A percentile compares a stretch with the other conserved stretches of the same genome.
phyloP scores from a whole-genome alignment of 2,888 invertebrate genomes.

The Hirtodrosophila cameraria region DNA sequence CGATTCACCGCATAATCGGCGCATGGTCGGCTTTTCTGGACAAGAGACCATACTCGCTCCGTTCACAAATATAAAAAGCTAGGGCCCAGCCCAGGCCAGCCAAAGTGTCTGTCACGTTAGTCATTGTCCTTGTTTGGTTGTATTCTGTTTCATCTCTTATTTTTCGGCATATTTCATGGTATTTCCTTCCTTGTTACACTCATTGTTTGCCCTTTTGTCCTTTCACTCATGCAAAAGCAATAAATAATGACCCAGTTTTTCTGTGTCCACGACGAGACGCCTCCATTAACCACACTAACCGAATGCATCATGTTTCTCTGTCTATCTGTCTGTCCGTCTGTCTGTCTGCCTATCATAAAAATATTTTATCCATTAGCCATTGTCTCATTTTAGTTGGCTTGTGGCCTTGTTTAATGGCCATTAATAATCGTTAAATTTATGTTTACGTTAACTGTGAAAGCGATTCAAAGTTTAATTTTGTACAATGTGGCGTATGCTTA shows the following conservation, averaged over 20 bases:
- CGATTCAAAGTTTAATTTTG: conserved; percentile 39
- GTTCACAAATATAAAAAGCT: conserved; percentile 62
- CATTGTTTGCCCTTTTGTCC: conserved; percentile 33
- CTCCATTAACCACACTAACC: conserved; percentile 41
- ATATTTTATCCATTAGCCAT: conserved; percentile 75
- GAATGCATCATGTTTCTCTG: too few species aligned
- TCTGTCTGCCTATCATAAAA: conserved; percentile 60
- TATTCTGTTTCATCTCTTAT: conserved; percentile 28
- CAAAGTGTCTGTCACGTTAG: conserved; percentile 57
- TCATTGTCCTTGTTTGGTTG: conserved; percentile 33
- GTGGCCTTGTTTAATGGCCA: conserved; percentile 67
- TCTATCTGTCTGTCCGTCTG: too few species aligned
- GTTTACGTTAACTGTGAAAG: conserved; percentile 37
- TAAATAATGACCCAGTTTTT: conserved; percentile 71
- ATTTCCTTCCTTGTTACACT: conserved; percentile 25
- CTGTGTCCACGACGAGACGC: conserved; percentile 36
- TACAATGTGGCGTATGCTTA: conserved; percentile 50
- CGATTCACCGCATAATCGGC: conserved; percentile 59
- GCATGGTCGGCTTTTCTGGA: conserved; percentile 28
- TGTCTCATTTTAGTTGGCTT: conserved; percentile 51
- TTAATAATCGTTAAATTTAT: conserved; percentile 77
- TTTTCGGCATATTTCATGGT: conserved; percentile 34
- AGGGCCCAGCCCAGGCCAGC: conserved; percentile 41
- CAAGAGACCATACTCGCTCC: conserved; percentile 5
- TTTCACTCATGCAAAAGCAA: conserved; percentile 66